Base-by-base conservation (phyloP, 2,113 vertebrate genomes). In the Dromiciops gliroides region DNA sequence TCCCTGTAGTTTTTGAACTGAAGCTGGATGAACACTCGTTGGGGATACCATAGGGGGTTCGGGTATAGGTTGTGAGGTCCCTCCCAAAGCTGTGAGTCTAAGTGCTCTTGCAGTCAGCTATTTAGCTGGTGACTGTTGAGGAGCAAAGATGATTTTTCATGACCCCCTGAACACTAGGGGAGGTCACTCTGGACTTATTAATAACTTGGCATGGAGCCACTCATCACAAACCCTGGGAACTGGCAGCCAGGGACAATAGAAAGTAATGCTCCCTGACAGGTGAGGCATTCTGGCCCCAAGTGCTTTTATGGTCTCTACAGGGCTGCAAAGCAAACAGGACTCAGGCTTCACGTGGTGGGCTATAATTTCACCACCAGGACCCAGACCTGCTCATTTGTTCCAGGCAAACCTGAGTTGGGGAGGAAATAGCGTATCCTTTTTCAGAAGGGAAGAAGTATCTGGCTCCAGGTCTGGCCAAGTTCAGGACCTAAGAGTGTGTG, bases 121-220 rank as follows among this genome's bases (percentile, higher is more conserved):
- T 56, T 89, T 56, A 53, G 31, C 94, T 90, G 89, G 51, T 11
- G 26, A 67, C 53, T 51, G 48, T 89, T 24, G 51, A 51, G 49
- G 0, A 89, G 91, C 25, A 5, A 37, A 67, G 31, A 19, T 50
- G 88, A 50, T 94, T 83, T 94, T 51, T 53, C 93, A 56, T 90
- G 89, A 75, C 50, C 28, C 16, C 47, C 37, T 50, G 7, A 22
- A n/a, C 0, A 44, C 48, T 48, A 2, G 94, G 60, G 75, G 60
- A 60, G 0, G 48, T 56, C 14, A 31, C 50, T 92, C 89, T 16
- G 88, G 51, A 89, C 90, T 67, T 37, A 83, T 89, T 95, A 91
- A 90, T 49, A 89, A 92, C 47, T 89, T 91, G 96, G 94, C 47
- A n/a, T 92, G n/a, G 67, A 47, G 93, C 91, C 90, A 90, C 44